Evolutionary conservation across 2,797 vertebrate species (phyloP).

Genomic region (Pseudocheirus occidentalis): DNA sequence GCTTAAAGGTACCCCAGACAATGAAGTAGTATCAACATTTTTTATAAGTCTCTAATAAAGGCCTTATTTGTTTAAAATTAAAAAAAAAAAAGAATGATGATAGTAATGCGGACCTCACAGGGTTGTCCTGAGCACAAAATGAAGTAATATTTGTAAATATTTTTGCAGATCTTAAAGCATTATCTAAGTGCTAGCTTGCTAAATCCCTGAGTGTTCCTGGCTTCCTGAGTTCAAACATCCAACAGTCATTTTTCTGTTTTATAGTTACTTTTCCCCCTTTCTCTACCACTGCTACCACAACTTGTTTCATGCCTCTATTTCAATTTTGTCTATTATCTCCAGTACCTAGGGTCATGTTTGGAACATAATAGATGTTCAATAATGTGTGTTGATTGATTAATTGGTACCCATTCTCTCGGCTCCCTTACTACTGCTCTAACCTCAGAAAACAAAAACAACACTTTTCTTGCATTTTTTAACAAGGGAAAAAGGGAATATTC

Average conservation of each 20-base stretch:
- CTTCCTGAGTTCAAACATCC: background rate
- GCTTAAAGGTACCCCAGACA: too few species aligned
- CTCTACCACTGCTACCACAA: background rate
- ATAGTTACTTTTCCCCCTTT: background rate
- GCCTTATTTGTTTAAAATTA: too few species aligned
- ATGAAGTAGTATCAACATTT: too few species aligned
- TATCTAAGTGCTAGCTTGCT: background rate
- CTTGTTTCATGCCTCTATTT: background rate
- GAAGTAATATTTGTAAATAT: background rate
- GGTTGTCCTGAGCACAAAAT: background rate
- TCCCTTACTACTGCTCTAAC: background rate
- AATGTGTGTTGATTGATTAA: background rate
- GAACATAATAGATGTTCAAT: background rate
- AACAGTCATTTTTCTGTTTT: background rate
- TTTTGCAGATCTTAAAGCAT: background rate
- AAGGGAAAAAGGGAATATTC: background rate
- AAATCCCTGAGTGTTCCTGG: background rate
- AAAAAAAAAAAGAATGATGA: background rate
- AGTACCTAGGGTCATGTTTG: background rate
- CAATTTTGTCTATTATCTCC: background rate
- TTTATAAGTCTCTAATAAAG: too few species aligned
- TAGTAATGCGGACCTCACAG: background rate
- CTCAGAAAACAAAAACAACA: background rate
- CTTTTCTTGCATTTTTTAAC: background rate
- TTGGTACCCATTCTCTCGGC: background rate